Evolutionary conservation across 2,797 vertebrate species (phyloP).

Genomic region (Neomorphus geoffroyi): DNA sequence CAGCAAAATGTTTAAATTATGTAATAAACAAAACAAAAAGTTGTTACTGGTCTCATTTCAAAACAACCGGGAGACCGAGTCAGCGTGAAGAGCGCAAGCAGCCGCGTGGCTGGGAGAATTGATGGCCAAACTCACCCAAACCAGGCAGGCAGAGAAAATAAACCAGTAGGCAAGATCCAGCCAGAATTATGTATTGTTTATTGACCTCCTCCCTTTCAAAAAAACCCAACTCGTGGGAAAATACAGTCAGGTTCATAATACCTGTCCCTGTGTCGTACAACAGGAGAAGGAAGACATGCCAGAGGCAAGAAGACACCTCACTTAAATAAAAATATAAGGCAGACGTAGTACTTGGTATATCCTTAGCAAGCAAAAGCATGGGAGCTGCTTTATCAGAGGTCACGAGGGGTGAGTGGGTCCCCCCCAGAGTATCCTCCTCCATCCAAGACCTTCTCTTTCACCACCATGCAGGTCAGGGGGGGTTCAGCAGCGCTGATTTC

Average conservation of each 20-base stretch:
- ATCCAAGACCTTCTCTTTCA: not conserved
- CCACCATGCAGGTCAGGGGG: not conserved
- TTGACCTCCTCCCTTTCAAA: not conserved
- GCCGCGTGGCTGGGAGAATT: not conserved
- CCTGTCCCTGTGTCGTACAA: not conserved
- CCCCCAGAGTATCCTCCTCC: not conserved
- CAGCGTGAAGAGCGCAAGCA: not conserved
- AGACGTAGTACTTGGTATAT: not conserved
- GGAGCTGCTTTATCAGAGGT: not conserved
- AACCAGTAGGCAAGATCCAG: not conserved
- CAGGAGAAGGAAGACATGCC: not conserved
- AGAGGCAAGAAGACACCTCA: not conserved
- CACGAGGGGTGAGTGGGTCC: not conserved
- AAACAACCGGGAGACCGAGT: not conserved
- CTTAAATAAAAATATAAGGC: not conserved
- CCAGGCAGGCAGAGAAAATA: not conserved
- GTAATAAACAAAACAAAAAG: conserved; percentile 74
- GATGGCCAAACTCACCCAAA: not conserved
- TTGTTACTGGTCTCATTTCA: conserved; percentile 20
- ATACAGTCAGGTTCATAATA: not conserved
- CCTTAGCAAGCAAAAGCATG: not conserved
- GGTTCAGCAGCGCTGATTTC: not conserved
- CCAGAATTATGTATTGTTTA: not conserved
- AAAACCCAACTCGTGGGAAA: not conserved
- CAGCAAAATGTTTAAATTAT: conserved; percentile 76